Evolutionary conservation across 37 sponge, comb jelly and placozoan genomes (phyloP).

Genomic region (Aphrocallistes beatrix): DNA sequence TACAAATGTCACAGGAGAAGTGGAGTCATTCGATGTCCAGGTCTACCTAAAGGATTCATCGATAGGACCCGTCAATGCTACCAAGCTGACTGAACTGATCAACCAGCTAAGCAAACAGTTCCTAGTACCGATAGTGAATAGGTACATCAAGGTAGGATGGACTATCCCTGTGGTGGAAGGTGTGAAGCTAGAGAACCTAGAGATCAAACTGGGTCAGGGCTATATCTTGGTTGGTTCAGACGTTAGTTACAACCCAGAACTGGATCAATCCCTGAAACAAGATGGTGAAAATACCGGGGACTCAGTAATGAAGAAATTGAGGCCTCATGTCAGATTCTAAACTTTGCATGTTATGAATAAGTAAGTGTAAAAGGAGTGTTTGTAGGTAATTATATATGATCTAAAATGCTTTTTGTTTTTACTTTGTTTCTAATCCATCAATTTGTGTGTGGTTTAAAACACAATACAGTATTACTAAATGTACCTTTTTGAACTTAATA

Average conservation of each 20-base stretch:
- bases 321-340: neutral
- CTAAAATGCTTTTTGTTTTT: too few species aligned
- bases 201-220: neutral
- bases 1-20: neutral
- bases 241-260: slow-evolving; percentile 19
- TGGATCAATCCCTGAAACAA: neutral
- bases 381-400: too few species aligned
- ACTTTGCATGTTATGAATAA: too few species aligned
- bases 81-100: neutral
- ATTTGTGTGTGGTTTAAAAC: too few species aligned
- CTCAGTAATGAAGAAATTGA: neutral
- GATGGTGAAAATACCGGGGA: neutral
- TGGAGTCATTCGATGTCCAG: neutral
- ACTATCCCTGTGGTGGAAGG: neutral
- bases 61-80: neutral
- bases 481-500: too few species aligned
- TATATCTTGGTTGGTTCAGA: slow-evolving; percentile 25
- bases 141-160: neutral
- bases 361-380: too few species aligned
- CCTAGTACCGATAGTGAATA: neutral
- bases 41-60: neutral
- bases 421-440: too few species aligned
- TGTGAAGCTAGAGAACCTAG: neutral
- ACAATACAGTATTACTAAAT: too few species aligned
- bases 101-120: neutral